A percentile compares a stretch with the other conserved stretches of the same genome.
Conservation (phyloP, 2,797 vertebrate species). For the Megalops cyprinoides region DNA sequence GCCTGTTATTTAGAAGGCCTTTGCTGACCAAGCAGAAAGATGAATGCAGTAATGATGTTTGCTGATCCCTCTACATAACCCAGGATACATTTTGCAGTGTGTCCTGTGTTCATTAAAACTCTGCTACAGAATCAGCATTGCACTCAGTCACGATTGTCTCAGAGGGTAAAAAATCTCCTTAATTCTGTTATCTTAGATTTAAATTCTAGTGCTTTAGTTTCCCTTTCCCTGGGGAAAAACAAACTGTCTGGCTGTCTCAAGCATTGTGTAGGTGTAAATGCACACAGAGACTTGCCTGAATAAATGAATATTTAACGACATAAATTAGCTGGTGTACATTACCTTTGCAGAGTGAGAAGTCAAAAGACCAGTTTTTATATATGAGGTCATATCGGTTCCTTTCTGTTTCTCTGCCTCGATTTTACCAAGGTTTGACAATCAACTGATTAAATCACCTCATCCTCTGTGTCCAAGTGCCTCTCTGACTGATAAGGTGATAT, state of each 20-base stretch:
- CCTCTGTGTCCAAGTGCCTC: too few relatives aligned
- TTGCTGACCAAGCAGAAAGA: slow-evolving; percentile 35
- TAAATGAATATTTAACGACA: slow-evolving; percentile 67
- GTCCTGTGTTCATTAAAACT: slow-evolving; percentile 26
- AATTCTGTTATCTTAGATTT: slow-evolving; percentile 63
- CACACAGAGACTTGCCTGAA: slow-evolving; percentile 49
- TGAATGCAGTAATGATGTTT: slow-evolving; percentile 52
- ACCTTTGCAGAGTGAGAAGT: slow-evolving; percentile 48
- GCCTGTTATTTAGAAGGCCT: neutral
- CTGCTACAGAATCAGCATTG: neutral
- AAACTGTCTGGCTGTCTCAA: slow-evolving; percentile 64
- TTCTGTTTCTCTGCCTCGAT: too few relatives aligned
- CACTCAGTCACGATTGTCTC: slow-evolving; percentile 56
- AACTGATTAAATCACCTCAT: slow-evolving; percentile 23
- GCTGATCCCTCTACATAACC: slow-evolving; percentile 60
- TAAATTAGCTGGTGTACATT: slow-evolving; percentile 52
- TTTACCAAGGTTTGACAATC: neutral
- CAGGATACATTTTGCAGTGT: slow-evolving; percentile 48
- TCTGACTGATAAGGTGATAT: slow-evolving; percentile 4
- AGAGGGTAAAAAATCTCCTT: slow-evolving; percentile 48
- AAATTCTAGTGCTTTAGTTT: slow-evolving; percentile 58
- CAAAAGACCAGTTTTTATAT: slow-evolving; percentile 32
- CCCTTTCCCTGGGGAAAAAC: slow-evolving; percentile 62
- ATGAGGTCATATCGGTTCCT: too few relatives aligned
- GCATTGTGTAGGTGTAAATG: slow-evolving; percentile 67